phyloP scores from a whole-genome alignment of 1,140 invertebrate species.

The Acarapis woodi region DNA sequence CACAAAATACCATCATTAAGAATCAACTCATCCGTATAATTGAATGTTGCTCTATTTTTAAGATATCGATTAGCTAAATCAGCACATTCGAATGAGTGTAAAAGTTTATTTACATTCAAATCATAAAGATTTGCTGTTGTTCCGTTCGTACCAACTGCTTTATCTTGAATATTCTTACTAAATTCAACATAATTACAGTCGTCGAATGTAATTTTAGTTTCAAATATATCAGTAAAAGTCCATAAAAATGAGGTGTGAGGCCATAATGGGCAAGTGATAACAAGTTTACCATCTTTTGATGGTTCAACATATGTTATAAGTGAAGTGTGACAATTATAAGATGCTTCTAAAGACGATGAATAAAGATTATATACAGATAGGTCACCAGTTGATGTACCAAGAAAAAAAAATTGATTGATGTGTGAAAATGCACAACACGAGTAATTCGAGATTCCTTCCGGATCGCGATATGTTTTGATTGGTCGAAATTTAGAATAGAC shows the following conservation, averaged over 20 bases:
- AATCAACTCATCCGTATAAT: conserved; percentile 68
- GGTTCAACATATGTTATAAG: conserved; percentile 48
- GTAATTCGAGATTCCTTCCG: conserved; percentile 45
- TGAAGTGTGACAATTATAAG: conserved; percentile 47
- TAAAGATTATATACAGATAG: conserved; percentile 55
- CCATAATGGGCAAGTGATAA: conserved; percentile 59
- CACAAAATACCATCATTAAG: conserved; percentile 84
- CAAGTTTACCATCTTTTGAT: conserved; percentile 30
- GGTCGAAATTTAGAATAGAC: conserved; percentile 67
- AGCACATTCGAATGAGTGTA: conserved; percentile 38
- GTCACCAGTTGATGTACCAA: conserved; percentile 61
- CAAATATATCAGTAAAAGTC: conserved; percentile 18
- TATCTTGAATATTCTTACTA: conserved; percentile 51
- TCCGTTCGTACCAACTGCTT: conserved; percentile 29
- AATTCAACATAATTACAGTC: conserved; percentile 74
- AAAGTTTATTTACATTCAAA: conserved; percentile 38
- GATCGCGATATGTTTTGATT: conserved; percentile 41
- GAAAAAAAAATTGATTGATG: conserved; percentile 39
- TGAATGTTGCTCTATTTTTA: conserved; percentile 75
- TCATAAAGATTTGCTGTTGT: conserved; percentile 38
- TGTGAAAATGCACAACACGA: conserved; percentile 41
- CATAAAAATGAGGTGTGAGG: conserved; percentile 50
- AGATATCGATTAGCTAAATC: conserved; percentile 65
- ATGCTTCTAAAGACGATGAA: conserved; percentile 41
- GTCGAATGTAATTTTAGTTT: conserved; percentile 23